phyloP scores from a whole-genome alignment of 2,888 invertebrate species.

The Nebria brevicollis region DNA sequence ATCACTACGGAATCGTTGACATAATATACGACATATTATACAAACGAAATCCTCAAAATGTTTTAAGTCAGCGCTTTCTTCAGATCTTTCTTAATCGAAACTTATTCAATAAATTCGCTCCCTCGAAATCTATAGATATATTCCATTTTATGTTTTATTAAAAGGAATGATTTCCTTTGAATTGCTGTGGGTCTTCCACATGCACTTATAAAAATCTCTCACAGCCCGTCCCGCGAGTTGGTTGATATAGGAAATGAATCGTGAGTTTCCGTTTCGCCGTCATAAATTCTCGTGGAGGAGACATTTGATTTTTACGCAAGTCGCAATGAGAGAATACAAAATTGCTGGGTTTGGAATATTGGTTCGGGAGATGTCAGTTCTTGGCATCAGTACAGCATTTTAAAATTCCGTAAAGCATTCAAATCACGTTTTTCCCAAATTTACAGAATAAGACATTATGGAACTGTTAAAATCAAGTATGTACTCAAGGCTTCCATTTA shows the following conservation, averaged over 20 bases:
- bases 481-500: neutral
- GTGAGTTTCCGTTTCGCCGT: neutral
- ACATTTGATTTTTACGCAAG: constrained; percentile 41
- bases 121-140: neutral
- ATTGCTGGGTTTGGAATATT: constrained; percentile 7
- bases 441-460: neutral
- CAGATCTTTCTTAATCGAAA: constrained; percentile 1
- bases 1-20: neutral
- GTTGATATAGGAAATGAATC: constrained; percentile 11
- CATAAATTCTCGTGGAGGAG: constrained; percentile 14
- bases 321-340: constrained; percentile 38
- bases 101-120: neutral
- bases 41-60: neutral
- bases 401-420: neutral
- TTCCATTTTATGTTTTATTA: constrained; percentile 1
- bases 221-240: neutral
- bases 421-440: neutral
- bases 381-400: neutral
- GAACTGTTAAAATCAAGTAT: neutral
- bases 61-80: neutral
- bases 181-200: neutral
- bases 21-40: neutral
- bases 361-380: constrained; percentile 10
- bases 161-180: constrained; percentile 1
- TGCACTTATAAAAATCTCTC: neutral